These are phyloP conservation scores for Stenoptilia bipunctidactyla DNA, from an alignment of 2,888 invertebrate species.

Conservation along the genomic window DNA sequence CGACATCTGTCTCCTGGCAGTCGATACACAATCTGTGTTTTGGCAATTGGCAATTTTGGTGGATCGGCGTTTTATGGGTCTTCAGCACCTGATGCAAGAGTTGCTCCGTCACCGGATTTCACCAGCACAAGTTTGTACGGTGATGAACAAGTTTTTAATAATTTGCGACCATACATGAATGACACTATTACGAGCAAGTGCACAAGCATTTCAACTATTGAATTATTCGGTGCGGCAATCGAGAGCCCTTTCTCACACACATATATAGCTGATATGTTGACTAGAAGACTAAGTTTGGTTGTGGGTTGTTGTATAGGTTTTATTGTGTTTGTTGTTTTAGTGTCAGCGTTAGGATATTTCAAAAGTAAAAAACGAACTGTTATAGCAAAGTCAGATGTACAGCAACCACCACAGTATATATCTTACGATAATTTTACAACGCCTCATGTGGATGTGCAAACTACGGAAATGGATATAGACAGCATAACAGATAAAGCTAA, in stretches of 20 bases:
- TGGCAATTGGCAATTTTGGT: constrained; percentile 81
- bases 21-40: constrained; percentile 87
- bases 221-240: constrained; percentile 76
- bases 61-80: constrained; percentile 44
- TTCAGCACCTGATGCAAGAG: constrained; percentile 61
- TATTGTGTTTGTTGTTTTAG: constrained; percentile 85
- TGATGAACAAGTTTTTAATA: constrained; percentile 70
- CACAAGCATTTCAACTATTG: constrained; percentile 81
- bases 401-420: constrained; percentile 83
- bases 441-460: constrained; percentile 46
- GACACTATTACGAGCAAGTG: constrained; percentile 84
- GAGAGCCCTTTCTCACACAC: constrained; percentile 72
- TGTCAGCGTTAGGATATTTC: constrained; percentile 86
- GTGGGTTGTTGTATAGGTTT: constrained; percentile 90
- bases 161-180: constrained; percentile 51
- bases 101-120: constrained; percentile 50
- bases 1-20: constrained; percentile 83
- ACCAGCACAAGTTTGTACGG: constrained; percentile 59
- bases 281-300: constrained; percentile 85
- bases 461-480: constrained; percentile 58
- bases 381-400: constrained; percentile 77
- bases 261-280: constrained; percentile 81
- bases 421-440: constrained; percentile 74
- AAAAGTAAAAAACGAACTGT: constrained; percentile 87
- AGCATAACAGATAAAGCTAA: constrained; percentile 56